phyloP scores from a whole-genome alignment of 2,888 invertebrate species.

The Spatulosminthurus flaviceps region DNA sequence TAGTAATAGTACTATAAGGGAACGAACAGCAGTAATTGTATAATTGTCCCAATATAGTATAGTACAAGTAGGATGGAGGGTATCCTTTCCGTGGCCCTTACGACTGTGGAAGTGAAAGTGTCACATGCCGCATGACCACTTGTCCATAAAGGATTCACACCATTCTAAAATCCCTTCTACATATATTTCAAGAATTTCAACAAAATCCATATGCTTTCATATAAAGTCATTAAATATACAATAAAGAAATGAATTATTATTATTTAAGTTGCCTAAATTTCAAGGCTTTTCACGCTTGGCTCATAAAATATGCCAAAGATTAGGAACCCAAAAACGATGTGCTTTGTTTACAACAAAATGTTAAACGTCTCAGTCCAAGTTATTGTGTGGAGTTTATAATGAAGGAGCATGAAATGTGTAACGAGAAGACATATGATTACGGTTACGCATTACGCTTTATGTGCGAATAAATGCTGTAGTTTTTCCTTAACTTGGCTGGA shows the following conservation, averaged over 20 bases:
- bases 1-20: neutral
- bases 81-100: neutral
- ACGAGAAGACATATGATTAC: too few species aligned
- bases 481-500: too few species aligned
- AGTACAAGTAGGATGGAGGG: conserved; percentile 6
- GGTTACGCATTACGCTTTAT: too few species aligned
- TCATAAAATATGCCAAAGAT: neutral
- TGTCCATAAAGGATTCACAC: neutral
- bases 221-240: neutral
- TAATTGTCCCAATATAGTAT: conserved; percentile 26
- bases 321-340: neutral
- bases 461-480: too few species aligned
- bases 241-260: neutral
- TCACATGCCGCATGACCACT: neutral
- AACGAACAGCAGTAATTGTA: neutral
- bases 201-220: neutral
- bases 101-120: conserved; percentile 22
- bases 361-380: neutral
- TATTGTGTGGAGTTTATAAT: neutral
- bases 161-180: too few species aligned
- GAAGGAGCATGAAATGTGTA: neutral
- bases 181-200: too few species aligned
- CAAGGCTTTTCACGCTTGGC: neutral
- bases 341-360: neutral
- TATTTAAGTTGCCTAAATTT: neutral